phyloP scores from a whole-genome alignment of 2,797 vertebrate species.

The Poeciliopsis turneri region DNA sequence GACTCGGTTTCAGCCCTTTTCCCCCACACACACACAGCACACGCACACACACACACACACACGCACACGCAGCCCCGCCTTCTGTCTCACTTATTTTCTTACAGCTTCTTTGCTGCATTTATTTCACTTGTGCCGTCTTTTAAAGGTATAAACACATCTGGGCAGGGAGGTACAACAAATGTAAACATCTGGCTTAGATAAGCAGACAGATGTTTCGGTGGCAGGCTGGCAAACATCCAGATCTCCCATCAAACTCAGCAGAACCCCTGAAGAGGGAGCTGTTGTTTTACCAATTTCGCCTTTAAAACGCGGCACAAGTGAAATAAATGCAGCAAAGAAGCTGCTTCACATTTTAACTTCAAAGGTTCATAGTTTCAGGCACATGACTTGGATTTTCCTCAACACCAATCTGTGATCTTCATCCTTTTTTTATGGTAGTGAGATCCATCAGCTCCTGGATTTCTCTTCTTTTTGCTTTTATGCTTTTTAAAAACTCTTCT shows the following conservation, averaged over 20 bases:
- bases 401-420: not conserved
- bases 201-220: slow-evolving; percentile 14
- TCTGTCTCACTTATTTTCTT: slow-evolving; percentile 16
- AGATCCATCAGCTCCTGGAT: not conserved
- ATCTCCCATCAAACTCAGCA: slow-evolving; percentile 40
- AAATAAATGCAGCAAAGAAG: too few relatives aligned
- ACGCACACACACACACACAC: not conserved
- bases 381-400: slow-evolving; percentile 16
- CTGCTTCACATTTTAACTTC: slow-evolving; percentile 17
- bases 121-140: slow-evolving; percentile 32
- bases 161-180: slow-evolving; percentile 43
- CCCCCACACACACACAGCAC: not conserved
- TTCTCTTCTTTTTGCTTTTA: not conserved
- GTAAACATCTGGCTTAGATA: slow-evolving; percentile 33
- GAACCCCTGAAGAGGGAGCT: slow-evolving; percentile 68
- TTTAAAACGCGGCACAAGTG: too few relatives aligned
- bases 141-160: slow-evolving; percentile 54
- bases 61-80: not conserved
- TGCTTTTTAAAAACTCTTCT: not conserved
- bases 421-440: not conserved
- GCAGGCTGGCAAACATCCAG: slow-evolving; percentile 50
- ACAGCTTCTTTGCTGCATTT: slow-evolving; percentile 51
- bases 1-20: slow-evolving; percentile 6
- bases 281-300: slow-evolving; percentile 56
- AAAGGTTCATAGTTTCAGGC: slow-evolving; percentile 11